Evolutionary conservation across 2,797 vertebrate genomes (phyloP).

Genomic region (Glyptemys insculpta): DNA sequence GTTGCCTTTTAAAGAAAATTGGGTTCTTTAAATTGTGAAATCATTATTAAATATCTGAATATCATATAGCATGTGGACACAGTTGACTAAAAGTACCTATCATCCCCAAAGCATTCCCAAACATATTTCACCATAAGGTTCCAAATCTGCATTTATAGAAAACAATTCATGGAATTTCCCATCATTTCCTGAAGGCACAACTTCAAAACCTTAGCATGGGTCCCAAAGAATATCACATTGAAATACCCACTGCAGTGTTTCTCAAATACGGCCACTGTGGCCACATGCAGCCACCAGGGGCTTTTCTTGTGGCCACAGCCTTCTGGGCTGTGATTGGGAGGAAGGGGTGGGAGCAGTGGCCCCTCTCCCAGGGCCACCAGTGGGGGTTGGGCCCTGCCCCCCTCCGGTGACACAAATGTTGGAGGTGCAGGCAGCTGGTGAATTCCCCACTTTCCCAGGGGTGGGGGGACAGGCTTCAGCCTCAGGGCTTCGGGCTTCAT

Average conservation of each 20-base stretch:
- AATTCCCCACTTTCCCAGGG: too few species aligned
- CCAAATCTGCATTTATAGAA: not conserved
- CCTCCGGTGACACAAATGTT: too few species aligned
- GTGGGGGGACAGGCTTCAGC: too few species aligned
- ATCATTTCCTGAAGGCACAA: slow-evolving; percentile 39
- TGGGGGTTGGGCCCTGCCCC: too few species aligned
- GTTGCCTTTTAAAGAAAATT: not conserved
- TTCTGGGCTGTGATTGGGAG: too few species aligned
- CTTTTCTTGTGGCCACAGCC: too few species aligned
- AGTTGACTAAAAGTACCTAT: not conserved
- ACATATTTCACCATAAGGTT: slow-evolving; percentile 3
- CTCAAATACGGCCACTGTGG: too few species aligned
- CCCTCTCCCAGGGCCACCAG: too few species aligned
- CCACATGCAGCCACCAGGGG: too few species aligned
- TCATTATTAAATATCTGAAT: slow-evolving; percentile 1
- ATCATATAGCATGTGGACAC: not conserved
- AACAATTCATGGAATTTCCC: slow-evolving; percentile 28
- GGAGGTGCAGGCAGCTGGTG: too few species aligned
- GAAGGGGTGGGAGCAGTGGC: too few species aligned
- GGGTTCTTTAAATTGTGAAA: not conserved
- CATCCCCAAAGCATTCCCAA: not conserved
- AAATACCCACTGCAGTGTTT: not conserved
- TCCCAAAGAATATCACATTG: not conserved
- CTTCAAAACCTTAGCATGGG: not conserved
- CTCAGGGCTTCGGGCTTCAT: too few species aligned